Conservation (phyloP, 2,113 vertebrate species). For the Solea solea region DNA sequence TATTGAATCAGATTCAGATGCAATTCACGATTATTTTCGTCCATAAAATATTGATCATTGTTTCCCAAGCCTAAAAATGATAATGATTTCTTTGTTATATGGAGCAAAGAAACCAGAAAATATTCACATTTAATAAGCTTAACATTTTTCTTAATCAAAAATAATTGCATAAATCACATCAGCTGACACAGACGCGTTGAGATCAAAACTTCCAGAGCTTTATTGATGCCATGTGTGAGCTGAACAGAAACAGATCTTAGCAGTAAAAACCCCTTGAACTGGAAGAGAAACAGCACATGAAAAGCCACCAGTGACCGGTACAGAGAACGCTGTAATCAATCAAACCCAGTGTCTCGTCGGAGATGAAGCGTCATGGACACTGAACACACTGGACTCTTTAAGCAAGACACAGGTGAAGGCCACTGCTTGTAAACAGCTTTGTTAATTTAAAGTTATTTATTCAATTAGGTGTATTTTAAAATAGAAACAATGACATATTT, state of each 20-base stretch:
- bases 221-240: conserved; percentile 69
- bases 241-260: conserved; percentile 54
- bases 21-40: too few species aligned
- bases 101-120: too few species aligned
- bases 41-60: too few species aligned
- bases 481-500: conserved; percentile 43
- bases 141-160: too few species aligned
- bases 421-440: conserved; percentile 63
- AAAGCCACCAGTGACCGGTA: conserved; percentile 23
- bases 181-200: conserved; percentile 35
- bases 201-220: conserved; percentile 78
- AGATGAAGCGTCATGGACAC: conserved; percentile 45
- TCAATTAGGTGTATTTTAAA: conserved; percentile 53
- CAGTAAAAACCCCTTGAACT: conserved; percentile 59
- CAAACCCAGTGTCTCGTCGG: conserved; percentile 34
- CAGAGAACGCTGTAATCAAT: conserved; percentile 22
- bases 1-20: background rate
- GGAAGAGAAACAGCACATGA: conserved; percentile 62
- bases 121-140: too few species aligned
- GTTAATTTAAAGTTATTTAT: conserved; percentile 18
- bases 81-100: too few species aligned
- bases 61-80: too few species aligned
- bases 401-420: conserved; percentile 67
- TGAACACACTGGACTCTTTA: conserved; percentile 51
- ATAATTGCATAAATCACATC: background rate